Evolutionary conservation across 2,797 vertebrate species (phyloP).

Genomic region (Sphenodon punctatus): DNA sequence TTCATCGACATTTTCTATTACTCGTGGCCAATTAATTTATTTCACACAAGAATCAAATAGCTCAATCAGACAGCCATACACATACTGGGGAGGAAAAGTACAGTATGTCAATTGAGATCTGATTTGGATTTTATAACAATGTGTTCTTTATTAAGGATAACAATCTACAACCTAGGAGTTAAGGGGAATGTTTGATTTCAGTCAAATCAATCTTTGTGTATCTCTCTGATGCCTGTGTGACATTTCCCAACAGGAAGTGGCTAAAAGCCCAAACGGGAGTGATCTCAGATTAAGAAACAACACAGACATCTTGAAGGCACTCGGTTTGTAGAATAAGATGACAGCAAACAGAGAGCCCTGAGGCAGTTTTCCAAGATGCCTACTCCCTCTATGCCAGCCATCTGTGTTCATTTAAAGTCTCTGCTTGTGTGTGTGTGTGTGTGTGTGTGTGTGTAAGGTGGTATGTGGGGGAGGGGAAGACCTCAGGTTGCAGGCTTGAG

Average conservation of each 20-base stretch:
- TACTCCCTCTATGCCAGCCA: constrained; percentile 84
- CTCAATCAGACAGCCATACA: constrained; percentile 19
- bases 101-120: constrained; percentile 28
- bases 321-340: constrained; percentile 74
- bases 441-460: constrained; percentile 39
- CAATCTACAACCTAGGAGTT: constrained; percentile 59
- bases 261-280: constrained; percentile 79
- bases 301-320: constrained; percentile 84
- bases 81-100: not conserved
- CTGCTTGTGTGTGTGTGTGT: not conserved
- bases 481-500: constrained; percentile 91
- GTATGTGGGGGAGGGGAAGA: constrained; percentile 45
- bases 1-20: constrained; percentile 55
- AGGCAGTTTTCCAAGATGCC: constrained; percentile 79
- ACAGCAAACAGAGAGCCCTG: constrained; percentile 72
- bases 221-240: constrained; percentile 79
- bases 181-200: constrained; percentile 70
- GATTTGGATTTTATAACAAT: constrained; percentile 65
- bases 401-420: constrained; percentile 93
- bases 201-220: constrained; percentile 69
- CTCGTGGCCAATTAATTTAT: constrained; percentile 62
- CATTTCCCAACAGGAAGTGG: constrained; percentile 88
- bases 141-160: constrained; percentile 69
- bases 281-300: constrained; percentile 90
- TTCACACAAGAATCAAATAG: constrained; percentile 46